These are phyloP conservation scores for Lutjanus argentimaculatus DNA, from an alignment of 2,797 vertebrate species.

Conservation along the genomic window DNA sequence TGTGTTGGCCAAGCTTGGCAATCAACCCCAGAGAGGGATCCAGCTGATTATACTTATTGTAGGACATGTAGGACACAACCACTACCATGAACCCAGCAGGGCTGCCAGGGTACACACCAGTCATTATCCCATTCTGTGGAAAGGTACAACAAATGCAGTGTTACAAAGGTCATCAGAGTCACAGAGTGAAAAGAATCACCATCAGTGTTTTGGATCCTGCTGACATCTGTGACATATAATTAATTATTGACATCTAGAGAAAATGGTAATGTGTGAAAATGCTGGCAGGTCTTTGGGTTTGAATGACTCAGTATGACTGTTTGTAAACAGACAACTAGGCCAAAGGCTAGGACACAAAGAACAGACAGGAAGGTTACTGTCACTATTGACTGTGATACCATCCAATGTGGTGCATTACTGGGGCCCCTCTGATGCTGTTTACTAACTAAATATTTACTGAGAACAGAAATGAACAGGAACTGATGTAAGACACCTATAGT, in stretches of 20 bases:
- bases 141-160: conserved; percentile 17
- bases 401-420: background rate
- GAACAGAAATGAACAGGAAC: conserved; percentile 4
- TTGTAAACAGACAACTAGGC: conserved; percentile 64
- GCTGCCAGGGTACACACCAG: conserved; percentile 96
- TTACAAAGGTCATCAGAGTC: conserved; percentile 2
- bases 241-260: conserved; percentile 2
- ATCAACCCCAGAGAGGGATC: conserved; percentile 96
- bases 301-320: conserved; percentile 26
- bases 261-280: conserved; percentile 34
- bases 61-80: conserved; percentile 94
- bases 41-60: conserved; percentile 90
- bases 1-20: conserved; percentile 82
- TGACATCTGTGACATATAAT: background rate
- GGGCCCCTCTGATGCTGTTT: background rate
- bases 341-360: conserved; percentile 63
- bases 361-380: conserved; percentile 50
- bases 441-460: background rate
- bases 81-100: conserved; percentile 95
- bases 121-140: conserved; percentile 92
- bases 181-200: background rate
- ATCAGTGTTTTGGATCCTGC: background rate
- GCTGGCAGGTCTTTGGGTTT: conserved; percentile 35
- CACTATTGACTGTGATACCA: conserved; percentile 40
- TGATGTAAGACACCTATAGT: background rate